phyloP scores from a whole-genome alignment of 2,888 invertebrate genomes.

The Rambutsinella grinnellia region DNA sequence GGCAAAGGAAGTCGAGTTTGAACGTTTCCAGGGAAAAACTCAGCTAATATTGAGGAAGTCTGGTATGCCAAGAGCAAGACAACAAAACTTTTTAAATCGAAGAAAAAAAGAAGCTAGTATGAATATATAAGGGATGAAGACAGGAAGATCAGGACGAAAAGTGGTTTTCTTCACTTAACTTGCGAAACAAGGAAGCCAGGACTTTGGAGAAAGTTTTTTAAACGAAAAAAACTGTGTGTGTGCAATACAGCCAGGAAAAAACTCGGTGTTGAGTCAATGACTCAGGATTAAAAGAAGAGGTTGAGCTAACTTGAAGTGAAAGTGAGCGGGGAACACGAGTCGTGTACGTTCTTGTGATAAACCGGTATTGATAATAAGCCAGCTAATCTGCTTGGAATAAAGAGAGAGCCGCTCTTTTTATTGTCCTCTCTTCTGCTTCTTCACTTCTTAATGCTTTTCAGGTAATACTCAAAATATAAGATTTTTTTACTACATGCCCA shows the following conservation, averaged over 20 bases:
- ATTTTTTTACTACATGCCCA: not conserved
- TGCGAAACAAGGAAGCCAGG: conserved; percentile 22
- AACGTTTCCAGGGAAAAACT: not conserved
- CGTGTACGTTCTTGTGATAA: not conserved
- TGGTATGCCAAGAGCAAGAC: conserved; percentile 8
- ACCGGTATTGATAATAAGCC: not conserved
- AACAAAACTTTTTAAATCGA: conserved; percentile 19
- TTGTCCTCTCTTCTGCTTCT: not conserved
- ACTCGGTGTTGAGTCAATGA: conserved; percentile 30
- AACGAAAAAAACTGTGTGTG: conserved; percentile 2
- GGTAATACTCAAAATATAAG: too few species aligned
- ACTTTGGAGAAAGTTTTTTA: too few species aligned
- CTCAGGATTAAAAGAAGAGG: conserved; percentile 18
- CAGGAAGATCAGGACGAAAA: conserved; percentile 38
- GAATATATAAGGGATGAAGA: conserved; percentile 2
- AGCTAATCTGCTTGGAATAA: not conserved
- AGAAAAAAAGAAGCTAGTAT: not conserved
- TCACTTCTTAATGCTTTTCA: conserved; percentile 20
- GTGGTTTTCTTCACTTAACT: conserved; percentile 43
- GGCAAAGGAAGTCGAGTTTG: not conserved
- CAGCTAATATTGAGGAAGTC: not conserved
- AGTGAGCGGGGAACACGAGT: not conserved
- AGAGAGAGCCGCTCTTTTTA: conserved; percentile 37
- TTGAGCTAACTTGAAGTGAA: not conserved
- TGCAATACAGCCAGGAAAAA: not conserved